phyloP scores from a whole-genome alignment of 2,888 invertebrate species.

The Mechanitis mazaeus region DNA sequence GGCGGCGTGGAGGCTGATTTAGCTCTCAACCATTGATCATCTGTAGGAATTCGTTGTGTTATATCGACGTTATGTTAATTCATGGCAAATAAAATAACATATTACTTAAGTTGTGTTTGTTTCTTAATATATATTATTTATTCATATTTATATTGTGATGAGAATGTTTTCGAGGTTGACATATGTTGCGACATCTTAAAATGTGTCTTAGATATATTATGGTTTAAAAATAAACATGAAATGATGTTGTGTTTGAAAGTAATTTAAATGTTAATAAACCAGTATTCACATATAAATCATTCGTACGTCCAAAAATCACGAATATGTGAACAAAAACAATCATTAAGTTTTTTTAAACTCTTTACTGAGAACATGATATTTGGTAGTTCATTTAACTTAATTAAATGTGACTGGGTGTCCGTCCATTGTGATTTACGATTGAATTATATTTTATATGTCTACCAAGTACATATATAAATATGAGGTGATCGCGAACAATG shows the following conservation, averaged over 20 bases:
- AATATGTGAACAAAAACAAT: no score
- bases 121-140: neutral
- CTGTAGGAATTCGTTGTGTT: conserved; percentile 21
- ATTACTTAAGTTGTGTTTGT: neutral
- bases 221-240: no score
- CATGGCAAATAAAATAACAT: neutral
- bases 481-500: no score
- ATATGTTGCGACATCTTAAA: neutral
- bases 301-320: no score
- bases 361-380: no score
- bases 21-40: conserved; percentile 22
- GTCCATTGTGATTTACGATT: conserved; percentile 30
- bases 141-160: neutral
- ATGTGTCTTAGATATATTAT: no score
- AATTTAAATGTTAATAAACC: no score
- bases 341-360: no score
- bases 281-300: no score
- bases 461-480: conserved; percentile 1
- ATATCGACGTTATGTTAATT: conserved; percentile 8
- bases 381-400: conserved; percentile 17
- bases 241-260: no score
- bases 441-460: conserved; percentile 17
- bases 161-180: neutral
- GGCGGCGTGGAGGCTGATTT: conserved; percentile 36
- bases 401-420: conserved; percentile 21